These are phyloP conservation scores for Holothuria glaberrima DNA, from an alignment of 35 echinoderm and acorn worm species.

Conservation along the genomic window DNA sequence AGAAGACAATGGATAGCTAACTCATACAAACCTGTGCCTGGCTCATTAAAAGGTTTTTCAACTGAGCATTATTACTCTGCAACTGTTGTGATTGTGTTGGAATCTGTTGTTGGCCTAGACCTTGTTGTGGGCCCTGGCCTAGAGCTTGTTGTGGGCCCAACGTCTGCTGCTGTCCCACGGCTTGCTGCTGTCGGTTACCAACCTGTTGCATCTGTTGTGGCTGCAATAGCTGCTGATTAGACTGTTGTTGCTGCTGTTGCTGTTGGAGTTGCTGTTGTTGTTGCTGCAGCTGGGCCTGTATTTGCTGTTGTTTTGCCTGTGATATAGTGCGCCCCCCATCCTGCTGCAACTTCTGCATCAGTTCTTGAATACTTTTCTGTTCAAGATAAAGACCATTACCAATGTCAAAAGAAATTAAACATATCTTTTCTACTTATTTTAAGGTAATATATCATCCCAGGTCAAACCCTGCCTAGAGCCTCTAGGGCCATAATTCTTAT, in stretches of 20 bases:
- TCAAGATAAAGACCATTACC: background rate
- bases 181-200: background rate
- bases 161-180: background rate
- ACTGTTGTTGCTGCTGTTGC: constrained; percentile 33
- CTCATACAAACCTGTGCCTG: constrained; percentile 30
- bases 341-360: background rate
- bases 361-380: constrained; percentile 23
- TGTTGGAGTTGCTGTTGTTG: constrained; percentile 37
- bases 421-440: too few species aligned
- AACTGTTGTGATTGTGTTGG: constrained; percentile 39
- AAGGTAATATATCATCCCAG: too few species aligned
- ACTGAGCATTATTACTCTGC: constrained; percentile 42
- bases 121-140: background rate
- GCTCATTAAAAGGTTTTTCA: constrained; percentile 35
- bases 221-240: constrained; percentile 18
- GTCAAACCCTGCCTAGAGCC: too few species aligned
- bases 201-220: background rate
- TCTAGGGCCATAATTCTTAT: too few species aligned
- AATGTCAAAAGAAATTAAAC: too few species aligned
- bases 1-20: too few species aligned
- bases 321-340: background rate
- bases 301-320: constrained; percentile 27
- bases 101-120: background rate
- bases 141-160: background rate
- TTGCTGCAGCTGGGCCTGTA: constrained; percentile 21